These are phyloP conservation scores for Molothrus aeneus DNA, from an alignment of 2,797 vertebrate genomes.

Conservation along the genomic window DNA sequence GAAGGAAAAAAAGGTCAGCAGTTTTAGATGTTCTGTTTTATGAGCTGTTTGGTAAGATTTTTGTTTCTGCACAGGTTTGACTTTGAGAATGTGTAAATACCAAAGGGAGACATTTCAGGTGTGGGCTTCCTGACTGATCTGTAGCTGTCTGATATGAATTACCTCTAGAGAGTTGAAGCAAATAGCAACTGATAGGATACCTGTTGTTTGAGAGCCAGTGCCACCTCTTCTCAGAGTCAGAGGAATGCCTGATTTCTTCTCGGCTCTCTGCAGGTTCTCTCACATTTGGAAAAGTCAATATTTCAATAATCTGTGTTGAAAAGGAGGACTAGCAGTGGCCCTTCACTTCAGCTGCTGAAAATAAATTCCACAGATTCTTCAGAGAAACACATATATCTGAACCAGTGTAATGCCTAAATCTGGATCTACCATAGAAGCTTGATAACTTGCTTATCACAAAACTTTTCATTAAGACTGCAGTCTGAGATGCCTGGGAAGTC, in stretches of 20 bases:
- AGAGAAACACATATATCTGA: neutral
- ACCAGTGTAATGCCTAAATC: neutral
- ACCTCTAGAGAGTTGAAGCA: neutral
- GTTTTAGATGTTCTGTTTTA: neutral
- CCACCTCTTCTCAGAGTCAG: neutral
- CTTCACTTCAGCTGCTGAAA: neutral
- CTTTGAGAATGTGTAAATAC: neutral
- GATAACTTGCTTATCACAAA: neutral
- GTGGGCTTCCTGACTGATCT: neutral
- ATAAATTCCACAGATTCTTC: neutral
- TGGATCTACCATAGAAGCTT: neutral
- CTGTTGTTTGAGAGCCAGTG: neutral
- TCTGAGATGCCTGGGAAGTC: neutral
- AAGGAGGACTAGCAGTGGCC: neutral
- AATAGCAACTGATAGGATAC: neutral
- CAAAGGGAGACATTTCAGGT: neutral
- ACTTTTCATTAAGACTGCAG: neutral
- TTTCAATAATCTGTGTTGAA: neutral
- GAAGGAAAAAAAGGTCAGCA: neutral
- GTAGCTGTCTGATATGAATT: neutral
- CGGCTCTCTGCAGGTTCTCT: neutral
- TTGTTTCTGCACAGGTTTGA: neutral
- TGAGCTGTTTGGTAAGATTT: neutral
- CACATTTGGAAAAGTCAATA: neutral
- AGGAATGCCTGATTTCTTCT: neutral